phyloP scores from a whole-genome alignment of 2,888 invertebrate species.

The Campoplex capitator region DNA sequence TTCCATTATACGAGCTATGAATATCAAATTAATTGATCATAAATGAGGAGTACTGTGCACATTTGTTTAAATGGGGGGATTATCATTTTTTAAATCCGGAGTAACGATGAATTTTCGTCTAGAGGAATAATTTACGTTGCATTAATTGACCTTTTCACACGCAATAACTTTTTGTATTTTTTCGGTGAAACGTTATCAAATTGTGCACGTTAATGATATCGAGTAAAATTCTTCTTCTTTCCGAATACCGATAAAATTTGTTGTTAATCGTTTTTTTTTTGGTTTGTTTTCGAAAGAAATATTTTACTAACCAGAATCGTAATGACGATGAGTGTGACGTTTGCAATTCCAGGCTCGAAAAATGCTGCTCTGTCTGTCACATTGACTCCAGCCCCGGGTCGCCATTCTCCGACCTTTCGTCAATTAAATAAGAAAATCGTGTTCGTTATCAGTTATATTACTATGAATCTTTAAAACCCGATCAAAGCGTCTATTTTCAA shows the following conservation, averaged over 20 bases:
- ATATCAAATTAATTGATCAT: conserved; percentile 46
- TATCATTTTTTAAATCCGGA: background rate
- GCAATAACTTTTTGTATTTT: background rate
- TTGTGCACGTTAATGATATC: no score
- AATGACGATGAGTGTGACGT: conserved; percentile 91
- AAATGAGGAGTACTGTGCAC: conserved; percentile 14
- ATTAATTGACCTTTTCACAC: background rate
- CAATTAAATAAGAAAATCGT: background rate
- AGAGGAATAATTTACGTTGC: background rate
- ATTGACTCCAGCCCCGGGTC: conserved; percentile 88
- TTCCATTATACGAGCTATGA: conserved; percentile 24
- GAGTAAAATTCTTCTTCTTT: background rate
- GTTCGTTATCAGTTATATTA: background rate
- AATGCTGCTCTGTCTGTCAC: conserved; percentile 90
- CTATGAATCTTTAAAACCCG: background rate
- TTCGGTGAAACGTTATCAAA: background rate
- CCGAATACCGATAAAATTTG: no score
- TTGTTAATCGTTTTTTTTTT: background rate
- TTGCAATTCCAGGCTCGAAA: conserved; percentile 90
- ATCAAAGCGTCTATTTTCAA: background rate
- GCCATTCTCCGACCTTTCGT: conserved; percentile 89
- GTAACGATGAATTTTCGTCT: background rate
- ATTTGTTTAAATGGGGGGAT: background rate
- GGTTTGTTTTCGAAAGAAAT: background rate
- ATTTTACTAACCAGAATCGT: conserved; percentile 89